Conservation (phyloP, 2,797 vertebrate genomes). For the Centropyge bicolor region DNA sequence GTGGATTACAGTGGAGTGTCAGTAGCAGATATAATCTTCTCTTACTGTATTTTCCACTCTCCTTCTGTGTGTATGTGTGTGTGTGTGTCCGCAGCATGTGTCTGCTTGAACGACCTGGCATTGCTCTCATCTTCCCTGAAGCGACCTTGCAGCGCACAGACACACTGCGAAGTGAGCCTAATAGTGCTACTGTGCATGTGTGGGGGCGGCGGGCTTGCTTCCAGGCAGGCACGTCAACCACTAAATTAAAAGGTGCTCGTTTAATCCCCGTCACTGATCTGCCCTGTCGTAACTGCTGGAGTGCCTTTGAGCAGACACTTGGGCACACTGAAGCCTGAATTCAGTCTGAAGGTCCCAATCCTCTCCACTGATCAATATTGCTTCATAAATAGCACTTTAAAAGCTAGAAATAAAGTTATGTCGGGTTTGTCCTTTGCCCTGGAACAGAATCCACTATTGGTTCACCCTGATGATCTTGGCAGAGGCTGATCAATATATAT, state of each 20-base stretch:
- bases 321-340: not conserved
- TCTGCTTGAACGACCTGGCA: conserved; percentile 47
- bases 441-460: not conserved
- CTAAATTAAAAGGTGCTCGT: conserved; percentile 44
- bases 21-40: conserved; percentile 35
- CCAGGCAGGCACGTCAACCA: not conserved
- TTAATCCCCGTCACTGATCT: conserved; percentile 38
- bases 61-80: conserved; percentile 4
- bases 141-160: conserved; percentile 27
- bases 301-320: conserved; percentile 32
- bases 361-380: not conserved
- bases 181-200: conserved; percentile 11
- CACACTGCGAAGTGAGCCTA: conserved; percentile 16
- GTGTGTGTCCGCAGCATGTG: conserved; percentile 36
- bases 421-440: not conserved
- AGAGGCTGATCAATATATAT: not conserved
- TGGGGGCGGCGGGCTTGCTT: conserved; percentile 24
- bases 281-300: conserved; percentile 12
- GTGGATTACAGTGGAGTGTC: conserved; percentile 27
- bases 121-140: conserved; percentile 48
- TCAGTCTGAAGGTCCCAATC: not conserved
- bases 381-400: not conserved
- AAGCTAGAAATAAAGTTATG: not conserved
- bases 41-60: conserved; percentile 4
- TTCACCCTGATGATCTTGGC: not conserved